Conservation (phyloP, 2,113 vertebrate genomes). For the Rhinoderma darwinii region DNA sequence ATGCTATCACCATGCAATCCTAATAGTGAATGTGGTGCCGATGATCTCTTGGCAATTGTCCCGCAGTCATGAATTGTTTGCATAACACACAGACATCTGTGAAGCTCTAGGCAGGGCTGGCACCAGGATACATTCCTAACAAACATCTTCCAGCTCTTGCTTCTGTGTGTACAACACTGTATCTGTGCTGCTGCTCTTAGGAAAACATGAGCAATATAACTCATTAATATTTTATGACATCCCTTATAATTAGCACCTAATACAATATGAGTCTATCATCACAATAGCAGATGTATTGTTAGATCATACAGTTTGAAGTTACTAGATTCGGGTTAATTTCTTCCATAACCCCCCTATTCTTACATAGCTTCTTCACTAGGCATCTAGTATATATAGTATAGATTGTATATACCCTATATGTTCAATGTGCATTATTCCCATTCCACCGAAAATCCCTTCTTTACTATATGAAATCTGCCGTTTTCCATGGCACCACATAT, state of each 20-base stretch:
- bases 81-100: conserved; percentile 48
- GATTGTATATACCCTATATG: too few species aligned
- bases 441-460: too few species aligned
- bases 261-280: neutral
- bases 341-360: neutral
- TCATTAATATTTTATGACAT: neutral
- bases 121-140: conserved; percentile 50
- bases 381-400: neutral
- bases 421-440: too few species aligned
- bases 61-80: conserved; percentile 43
- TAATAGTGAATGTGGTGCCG: conserved; percentile 24
- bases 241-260: neutral
- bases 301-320: neutral
- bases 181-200: neutral
- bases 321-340: neutral
- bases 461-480: too few species aligned
- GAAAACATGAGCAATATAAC: neutral
- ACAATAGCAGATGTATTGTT: neutral
- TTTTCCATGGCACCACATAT: too few species aligned
- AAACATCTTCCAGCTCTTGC: conserved; percentile 25
- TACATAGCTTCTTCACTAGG: neutral
- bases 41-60: conserved; percentile 36
- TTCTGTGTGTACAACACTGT: conserved; percentile 18
- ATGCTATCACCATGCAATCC: conserved; percentile 25
- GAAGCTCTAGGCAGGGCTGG: conserved; percentile 45